A percentile compares a stretch with the other conserved stretches of the same genome.
Evolutionary conservation across 1,140 invertebrate genomes (phyloP).

Genomic region (Manduca sexta): DNA sequence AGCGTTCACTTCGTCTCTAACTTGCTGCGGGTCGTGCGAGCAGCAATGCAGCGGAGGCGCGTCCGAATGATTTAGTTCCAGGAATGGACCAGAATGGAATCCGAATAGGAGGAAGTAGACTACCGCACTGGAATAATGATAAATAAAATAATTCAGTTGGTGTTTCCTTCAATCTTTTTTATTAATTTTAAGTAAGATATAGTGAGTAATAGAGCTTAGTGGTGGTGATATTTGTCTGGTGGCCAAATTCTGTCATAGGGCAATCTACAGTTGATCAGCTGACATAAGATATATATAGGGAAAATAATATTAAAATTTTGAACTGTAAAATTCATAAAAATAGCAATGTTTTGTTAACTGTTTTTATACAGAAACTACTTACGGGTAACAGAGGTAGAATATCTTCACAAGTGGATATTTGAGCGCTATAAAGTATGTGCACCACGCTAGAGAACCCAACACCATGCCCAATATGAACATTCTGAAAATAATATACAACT

Average conservation of each 20-base stretch:
- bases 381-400: conserved; percentile 92
- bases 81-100: conserved; percentile 79
- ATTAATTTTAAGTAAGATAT: no score
- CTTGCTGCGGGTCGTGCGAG: conserved; percentile 78
- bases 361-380: conserved; percentile 74
- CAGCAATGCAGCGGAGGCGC: conserved; percentile 79
- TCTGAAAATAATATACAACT: conserved; percentile 54
- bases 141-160: no score
- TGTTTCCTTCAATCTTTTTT: no score
- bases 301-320: neutral
- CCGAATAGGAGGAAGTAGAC: conserved; percentile 92
- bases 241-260: no score
- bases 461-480: conserved; percentile 73
- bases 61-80: conserved; percentile 75
- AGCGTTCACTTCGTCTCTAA: conserved; percentile 89
- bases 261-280: no score
- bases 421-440: conserved; percentile 81
- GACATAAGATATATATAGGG: no score
- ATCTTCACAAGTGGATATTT: conserved; percentile 83
- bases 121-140: conserved; percentile 79
- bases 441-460: conserved; percentile 75
- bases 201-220: no score
- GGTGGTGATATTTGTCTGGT: no score
- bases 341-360: no score
- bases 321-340: no score